Percentiles rank a stretch among this genome's conserved stretches.
These are phyloP conservation scores for Cotesia typhae DNA, from an alignment of 1,140 invertebrate species.

Conservation along the genomic window DNA sequence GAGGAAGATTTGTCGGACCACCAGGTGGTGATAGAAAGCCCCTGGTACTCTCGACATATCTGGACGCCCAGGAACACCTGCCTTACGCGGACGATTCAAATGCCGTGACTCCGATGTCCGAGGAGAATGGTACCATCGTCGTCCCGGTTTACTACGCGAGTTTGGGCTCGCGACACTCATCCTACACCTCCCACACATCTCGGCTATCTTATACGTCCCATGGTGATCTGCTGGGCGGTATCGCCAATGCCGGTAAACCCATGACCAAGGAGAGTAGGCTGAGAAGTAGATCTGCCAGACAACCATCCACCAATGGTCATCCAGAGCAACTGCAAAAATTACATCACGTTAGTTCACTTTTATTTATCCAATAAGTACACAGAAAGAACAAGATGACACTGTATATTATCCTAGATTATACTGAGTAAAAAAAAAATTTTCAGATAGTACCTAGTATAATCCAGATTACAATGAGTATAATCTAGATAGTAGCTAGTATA, in stretches of 20 bases:
- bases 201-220: constrained; percentile 92
- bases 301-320: constrained; percentile 70
- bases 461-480: too few species aligned
- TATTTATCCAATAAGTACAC: too few species aligned
- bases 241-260: constrained; percentile 71
- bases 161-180: constrained; percentile 88
- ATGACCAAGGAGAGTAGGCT: constrained; percentile 88
- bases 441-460: too few species aligned
- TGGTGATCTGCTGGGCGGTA: constrained; percentile 83
- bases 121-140: constrained; percentile 94
- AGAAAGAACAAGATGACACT: too few species aligned
- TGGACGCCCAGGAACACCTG: constrained; percentile 95
- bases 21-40: constrained; percentile 90
- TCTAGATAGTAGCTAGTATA: too few species aligned
- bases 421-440: too few species aligned
- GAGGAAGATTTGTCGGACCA: constrained; percentile 70
- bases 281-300: constrained; percentile 76
- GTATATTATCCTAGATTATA: too few species aligned
- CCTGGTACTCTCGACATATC: constrained; percentile 90
- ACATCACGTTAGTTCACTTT: constrained; percentile 72
- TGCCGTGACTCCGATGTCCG: constrained; percentile 97
- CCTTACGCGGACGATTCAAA: constrained; percentile 98
- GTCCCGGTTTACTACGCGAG: constrained; percentile 87
- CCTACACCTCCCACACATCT: constrained; percentile 93
- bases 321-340: constrained; percentile 75